Evolutionary conservation across 2,113 vertebrate genomes (phyloP).

Genomic region (Origma solitaria): DNA sequence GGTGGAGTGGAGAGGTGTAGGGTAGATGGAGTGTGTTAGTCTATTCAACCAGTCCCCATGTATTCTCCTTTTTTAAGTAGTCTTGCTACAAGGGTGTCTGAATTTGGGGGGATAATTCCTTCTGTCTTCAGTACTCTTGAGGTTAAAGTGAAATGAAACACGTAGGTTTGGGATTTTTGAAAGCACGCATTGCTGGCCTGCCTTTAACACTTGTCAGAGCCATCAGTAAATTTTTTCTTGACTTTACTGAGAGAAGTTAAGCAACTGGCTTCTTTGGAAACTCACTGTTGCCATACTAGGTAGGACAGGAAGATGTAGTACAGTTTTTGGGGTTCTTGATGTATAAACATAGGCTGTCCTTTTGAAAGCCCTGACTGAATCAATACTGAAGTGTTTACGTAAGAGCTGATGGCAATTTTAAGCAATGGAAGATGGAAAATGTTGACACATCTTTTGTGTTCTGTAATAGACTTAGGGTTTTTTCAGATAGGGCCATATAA

Average conservation of each 20-base stretch:
- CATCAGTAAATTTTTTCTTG: not conserved
- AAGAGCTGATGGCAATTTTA: not conserved
- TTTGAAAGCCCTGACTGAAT: not conserved
- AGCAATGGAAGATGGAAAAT: not conserved
- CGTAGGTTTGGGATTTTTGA: not conserved
- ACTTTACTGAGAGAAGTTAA: not conserved
- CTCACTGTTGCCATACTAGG: not conserved
- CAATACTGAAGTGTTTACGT: not conserved
- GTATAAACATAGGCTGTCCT: not conserved
- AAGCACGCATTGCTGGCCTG: not conserved
- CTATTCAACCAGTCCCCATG: not conserved
- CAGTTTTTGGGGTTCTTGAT: not conserved
- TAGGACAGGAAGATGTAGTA: not conserved
- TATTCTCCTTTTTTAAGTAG: not conserved
- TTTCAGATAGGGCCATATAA: not conserved
- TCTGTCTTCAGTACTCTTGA: not conserved
- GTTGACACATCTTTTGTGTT: not conserved
- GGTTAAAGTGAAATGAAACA: not conserved
- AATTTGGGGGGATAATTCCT: not conserved
- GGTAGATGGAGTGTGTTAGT: not conserved
- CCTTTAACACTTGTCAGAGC: not conserved
- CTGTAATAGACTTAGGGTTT: not conserved
- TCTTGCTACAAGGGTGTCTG: not conserved
- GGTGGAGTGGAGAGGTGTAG: not conserved
- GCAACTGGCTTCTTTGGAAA: not conserved